Base-by-base conservation (phyloP, 2,113 vertebrate species). In the Hyperopisus bebe region DNA sequence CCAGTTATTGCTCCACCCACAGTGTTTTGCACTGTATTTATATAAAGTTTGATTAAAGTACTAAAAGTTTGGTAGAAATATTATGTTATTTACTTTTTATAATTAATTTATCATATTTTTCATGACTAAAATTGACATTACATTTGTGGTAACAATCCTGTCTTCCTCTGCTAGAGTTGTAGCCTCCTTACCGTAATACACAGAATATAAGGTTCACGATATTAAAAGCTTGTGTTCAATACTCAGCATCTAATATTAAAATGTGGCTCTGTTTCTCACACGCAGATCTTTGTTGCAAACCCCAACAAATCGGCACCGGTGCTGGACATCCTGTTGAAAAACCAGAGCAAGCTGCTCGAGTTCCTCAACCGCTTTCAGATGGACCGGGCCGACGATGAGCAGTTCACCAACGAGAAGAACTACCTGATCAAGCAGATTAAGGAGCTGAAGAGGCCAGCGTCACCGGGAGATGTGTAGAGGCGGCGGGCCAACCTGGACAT, bases 401-500 rank as follows among this genome's bases (percentile, higher is more conserved):
- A 98, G 94, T 99, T 99, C 94, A 96, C 97, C 0, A 98, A 98
- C 0, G 98, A 99, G 95, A 99, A 99, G 95, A 99, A 98, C 96
- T 99, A 99, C 95, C 94, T 99, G 95, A 97, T 99, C 19, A 99
- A 98, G 94, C 98, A 99, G 94, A 99, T 99, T 92, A 96, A 97
- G 88, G 98, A 99, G 94, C 95, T 99, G 95, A 99, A 97, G 95
- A 97, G 96, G 93, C 94, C 97, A 24, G 35, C 92, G 0, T 91
- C 94, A 0, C 91, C 94, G 0, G 95, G 95, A 89, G 62, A 70
- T 4, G 11, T 74, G 27, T 74, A 74, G 66, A n/a, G 27, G 66
- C 10, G 8, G 66, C 9, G n/a, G 66, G 66, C 15, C n/a, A 1
- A 74, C n/a, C 66, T 31, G n/a, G 10, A 35, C n/a, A 74, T 74